Base-by-base conservation (phyloP, 1,140 invertebrate species). In the Drosophila neocordata region DNA sequence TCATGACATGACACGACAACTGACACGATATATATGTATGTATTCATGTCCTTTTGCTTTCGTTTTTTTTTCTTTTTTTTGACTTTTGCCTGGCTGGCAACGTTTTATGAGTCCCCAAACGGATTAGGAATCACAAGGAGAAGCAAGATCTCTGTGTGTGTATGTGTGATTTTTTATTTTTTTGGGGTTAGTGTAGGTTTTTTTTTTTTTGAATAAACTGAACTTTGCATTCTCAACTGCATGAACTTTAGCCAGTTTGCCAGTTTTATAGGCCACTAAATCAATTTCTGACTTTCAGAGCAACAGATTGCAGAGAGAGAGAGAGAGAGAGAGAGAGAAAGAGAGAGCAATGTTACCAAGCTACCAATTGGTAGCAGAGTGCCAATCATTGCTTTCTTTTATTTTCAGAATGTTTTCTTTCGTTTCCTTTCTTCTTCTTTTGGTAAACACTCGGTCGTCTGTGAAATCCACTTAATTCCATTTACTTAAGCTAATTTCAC, bases 401-500 rank as follows among this genome's bases (percentile, higher is more conserved):
- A 15, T 7, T 35, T 48, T 48, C 41, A 2, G 1, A 4, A 5
- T 38, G 12, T 35, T 22, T 7, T 55, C 52, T 59, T 22, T 8
- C 22, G 2, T 4, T 31, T 31, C 13, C n/a, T 58, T 60, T 12
- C 63, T 56, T 18, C 11, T 22, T 8, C 44, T 15, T 35, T 57
- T 52, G 27, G 24, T 53, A 20, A 20, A 64, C 65, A 80, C 38
- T 71, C 77, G 73, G 61, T 67, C 70, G 71, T 38, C 82, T 79
- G 82, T 87, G 65, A 88, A 87, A 87, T 87, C 83, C 83, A 73
- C 83, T 88, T 88, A 88, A 88, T 88, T 88, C 83, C 83, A 88
- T 88, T 88, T 88, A 88, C 84, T 88, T 88, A 88, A 88, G 83
- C 83, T 88, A 88, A 88, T 88, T 88, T 88, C 76, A 88, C 83